Percentiles rank a stretch among this genome's conserved stretches.
These are phyloP conservation scores for Sitobion miscanthi DNA, from an alignment of 1,140 invertebrate genomes.

Conservation along the genomic window DNA sequence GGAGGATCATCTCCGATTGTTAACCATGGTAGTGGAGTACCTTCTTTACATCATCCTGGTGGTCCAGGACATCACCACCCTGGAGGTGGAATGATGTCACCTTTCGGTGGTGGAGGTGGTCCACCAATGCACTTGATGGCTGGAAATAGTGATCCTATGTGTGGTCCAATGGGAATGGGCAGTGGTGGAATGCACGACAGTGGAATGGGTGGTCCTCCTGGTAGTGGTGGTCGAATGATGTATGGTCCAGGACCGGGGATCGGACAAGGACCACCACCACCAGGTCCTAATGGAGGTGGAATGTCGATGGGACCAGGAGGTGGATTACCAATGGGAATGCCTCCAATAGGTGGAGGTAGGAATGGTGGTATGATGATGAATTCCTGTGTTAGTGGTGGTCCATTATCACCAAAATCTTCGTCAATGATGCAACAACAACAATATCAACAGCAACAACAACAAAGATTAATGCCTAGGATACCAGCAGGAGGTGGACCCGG, in stretches of 20 bases:
- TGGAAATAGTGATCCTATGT: slow-evolving; percentile 66
- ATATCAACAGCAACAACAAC: slow-evolving; percentile 56
- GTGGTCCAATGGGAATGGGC: slow-evolving; percentile 61
- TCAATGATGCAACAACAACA: slow-evolving; percentile 59
- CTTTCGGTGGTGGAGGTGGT: slow-evolving; percentile 63
- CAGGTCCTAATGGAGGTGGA: background rate
- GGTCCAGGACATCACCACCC: slow-evolving; percentile 60
- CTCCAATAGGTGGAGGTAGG: slow-evolving; percentile 52
- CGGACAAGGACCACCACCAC: slow-evolving; percentile 57
- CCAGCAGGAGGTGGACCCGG: slow-evolving; percentile 59
- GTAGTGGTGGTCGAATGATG: slow-evolving; percentile 62
- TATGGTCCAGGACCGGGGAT: slow-evolving; percentile 59
- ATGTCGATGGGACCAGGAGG: slow-evolving; percentile 37
- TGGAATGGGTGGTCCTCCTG: slow-evolving; percentile 64
- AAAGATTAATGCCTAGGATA: slow-evolving; percentile 55
- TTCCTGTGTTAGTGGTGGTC: slow-evolving; percentile 38
- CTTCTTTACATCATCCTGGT: slow-evolving; percentile 63
- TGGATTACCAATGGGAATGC: slow-evolving; percentile 57
- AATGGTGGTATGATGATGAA: slow-evolving; percentile 43
- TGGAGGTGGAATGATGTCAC: slow-evolving; percentile 63
- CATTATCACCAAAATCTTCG: slow-evolving; percentile 54
- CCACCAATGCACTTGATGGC: slow-evolving; percentile 65
- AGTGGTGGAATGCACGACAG: slow-evolving; percentile 60
- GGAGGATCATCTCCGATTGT: slow-evolving; percentile 62
- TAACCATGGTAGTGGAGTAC: slow-evolving; percentile 61